Percentiles rank a stretch among this genome's conserved stretches.
Conservation (phyloP, 2,888 invertebrate species). For the Artemia sinica region DNA sequence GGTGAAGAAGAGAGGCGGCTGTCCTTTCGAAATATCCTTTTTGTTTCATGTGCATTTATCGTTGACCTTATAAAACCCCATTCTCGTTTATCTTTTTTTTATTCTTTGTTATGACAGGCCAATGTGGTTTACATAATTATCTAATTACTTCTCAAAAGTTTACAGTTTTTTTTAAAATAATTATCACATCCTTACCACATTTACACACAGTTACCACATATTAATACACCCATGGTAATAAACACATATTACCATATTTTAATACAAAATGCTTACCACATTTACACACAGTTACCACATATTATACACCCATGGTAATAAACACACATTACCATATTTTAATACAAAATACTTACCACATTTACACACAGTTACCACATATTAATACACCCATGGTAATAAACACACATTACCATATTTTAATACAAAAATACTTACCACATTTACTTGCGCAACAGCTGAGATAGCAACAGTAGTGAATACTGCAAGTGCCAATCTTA, state of each 20-base stretch:
- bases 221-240: slow-evolving; percentile 18
- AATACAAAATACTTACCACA: slow-evolving; percentile 26
- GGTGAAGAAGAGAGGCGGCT: no score
- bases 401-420: slow-evolving; percentile 19
- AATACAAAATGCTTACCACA: slow-evolving; percentile 48
- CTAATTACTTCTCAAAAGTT: no score
- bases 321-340: slow-evolving; percentile 19
- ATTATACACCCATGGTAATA: slow-evolving; percentile 20
- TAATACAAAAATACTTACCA: slow-evolving; percentile 44
- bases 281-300: slow-evolving; percentile 40
- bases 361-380: slow-evolving; percentile 15
- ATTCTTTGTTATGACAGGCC: no score
- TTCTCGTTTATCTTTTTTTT: no score
- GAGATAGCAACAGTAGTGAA: slow-evolving; percentile 71
- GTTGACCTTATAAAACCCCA: no score
- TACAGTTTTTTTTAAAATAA: no score
- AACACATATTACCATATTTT: slow-evolving; percentile 19
- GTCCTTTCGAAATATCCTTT: no score
- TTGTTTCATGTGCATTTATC: no score
- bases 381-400: slow-evolving; percentile 20
- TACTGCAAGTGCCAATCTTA: slow-evolving; percentile 66
- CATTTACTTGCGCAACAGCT: slow-evolving; percentile 77
- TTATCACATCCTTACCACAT: no score
- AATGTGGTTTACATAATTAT: no score
- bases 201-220: slow-evolving; percentile 18